Conservation (phyloP, 35 echinoderm and acorn worm genomes). For the Eucidaris tribuloides region DNA sequence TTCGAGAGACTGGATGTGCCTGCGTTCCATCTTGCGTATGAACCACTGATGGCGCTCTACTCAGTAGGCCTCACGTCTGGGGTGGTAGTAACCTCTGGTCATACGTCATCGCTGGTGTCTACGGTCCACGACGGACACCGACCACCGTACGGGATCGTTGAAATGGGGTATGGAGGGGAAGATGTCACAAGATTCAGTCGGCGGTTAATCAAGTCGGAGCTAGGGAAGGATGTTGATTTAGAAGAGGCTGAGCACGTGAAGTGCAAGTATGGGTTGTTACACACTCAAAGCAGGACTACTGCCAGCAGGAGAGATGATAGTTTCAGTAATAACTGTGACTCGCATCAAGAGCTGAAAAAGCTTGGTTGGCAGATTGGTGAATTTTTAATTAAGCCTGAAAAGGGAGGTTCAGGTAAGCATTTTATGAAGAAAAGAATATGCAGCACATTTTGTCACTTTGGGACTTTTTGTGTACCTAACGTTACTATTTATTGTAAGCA, state of each 20-base stretch:
- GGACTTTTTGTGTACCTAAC: too few relatives aligned
- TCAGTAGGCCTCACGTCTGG: conserved; percentile 25
- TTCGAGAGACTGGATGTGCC: conserved; percentile 33
- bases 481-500: too few relatives aligned
- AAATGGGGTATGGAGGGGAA: background rate
- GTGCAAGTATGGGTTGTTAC: background rate
- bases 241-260: conserved; percentile 21
- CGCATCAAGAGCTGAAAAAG: background rate
- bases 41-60: conserved; percentile 20
- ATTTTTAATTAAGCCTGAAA: background rate
- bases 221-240: background rate
- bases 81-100: conserved; percentile 12
- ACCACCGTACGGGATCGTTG: conserved; percentile 7
- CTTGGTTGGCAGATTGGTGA: conserved; percentile 4
- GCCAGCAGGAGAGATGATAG: background rate
- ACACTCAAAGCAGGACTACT: background rate
- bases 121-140: conserved; percentile 29
- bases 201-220: background rate
- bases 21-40: conserved; percentile 9
- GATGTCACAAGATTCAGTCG: background rate
- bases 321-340: background rate
- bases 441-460: too few relatives aligned
- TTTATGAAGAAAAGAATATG: too few relatives aligned
- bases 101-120: background rate
- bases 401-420: background rate